phyloP scores from a whole-genome alignment of 1,140 invertebrate genomes.

The Gonioctena quinquepunctata region DNA sequence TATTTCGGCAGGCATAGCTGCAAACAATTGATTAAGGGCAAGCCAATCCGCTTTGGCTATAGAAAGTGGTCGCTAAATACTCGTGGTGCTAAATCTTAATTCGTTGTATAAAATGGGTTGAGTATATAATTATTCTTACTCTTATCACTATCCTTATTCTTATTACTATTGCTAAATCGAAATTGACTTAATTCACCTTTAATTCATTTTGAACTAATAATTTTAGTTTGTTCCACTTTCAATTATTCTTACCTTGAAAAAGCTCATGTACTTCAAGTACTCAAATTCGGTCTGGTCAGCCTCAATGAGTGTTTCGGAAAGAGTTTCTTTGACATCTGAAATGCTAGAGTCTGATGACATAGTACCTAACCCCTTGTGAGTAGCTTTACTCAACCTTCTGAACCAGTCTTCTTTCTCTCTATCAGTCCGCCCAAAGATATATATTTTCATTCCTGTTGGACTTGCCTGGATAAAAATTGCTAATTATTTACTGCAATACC shows the following conservation, averaged over 20 bases:
- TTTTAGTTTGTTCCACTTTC: neutral
- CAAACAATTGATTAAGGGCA: too few species aligned
- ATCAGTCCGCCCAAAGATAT: conserved; percentile 80
- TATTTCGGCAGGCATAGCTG: too few species aligned
- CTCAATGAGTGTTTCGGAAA: neutral
- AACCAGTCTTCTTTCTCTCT: conserved; percentile 91
- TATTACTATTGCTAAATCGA: too few species aligned
- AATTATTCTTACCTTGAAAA: conserved; percentile 32
- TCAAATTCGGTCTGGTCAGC: conserved; percentile 26
- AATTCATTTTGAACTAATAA: neutral
- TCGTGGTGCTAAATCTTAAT: neutral
- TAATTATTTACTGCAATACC: too few species aligned
- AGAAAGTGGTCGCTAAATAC: neutral
- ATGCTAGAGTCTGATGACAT: neutral
- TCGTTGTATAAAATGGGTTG: too few species aligned
- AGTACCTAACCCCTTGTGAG: conserved; percentile 18
- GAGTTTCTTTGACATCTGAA: neutral
- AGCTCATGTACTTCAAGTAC: conserved; percentile 39
- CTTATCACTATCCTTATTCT: too few species aligned
- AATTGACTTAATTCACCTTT: neutral
- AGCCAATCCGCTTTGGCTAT: too few species aligned
- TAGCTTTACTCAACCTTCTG: conserved; percentile 39
- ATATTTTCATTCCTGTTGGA: conserved; percentile 55
- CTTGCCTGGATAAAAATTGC: too few species aligned
- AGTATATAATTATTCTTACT: too few species aligned